Base-by-base conservation (phyloP, 2,113 vertebrate genomes). In the Acrocephalus kingi region DNA sequence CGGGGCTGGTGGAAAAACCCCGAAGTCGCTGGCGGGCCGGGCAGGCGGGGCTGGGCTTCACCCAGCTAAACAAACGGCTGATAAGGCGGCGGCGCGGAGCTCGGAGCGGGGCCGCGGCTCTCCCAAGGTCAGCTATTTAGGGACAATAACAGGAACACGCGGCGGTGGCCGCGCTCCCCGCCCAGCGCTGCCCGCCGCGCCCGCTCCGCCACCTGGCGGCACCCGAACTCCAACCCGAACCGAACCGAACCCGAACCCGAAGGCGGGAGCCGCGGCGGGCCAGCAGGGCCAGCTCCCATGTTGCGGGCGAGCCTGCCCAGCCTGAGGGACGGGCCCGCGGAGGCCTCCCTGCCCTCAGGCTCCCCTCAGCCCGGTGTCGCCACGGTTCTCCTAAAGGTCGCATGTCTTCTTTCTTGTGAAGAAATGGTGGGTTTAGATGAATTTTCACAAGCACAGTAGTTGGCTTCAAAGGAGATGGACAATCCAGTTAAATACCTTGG, bases 61-160 rank as follows among this genome's bases (percentile, higher is more conserved):
- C 71, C 77, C 95, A 83, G 93, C 89, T 58, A 94, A 97, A 89
- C 91, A 96, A 95, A 69, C 71, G 23, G 46, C 78, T 20, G 94
- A 96, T 97, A 96, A 87, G 80, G 41, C 2, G 16, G 63, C 25
- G 74, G 78, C 59, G 85, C 83, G 52, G 33, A 6, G 89, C 23
- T 45, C 18, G 13, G 2, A 33, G 78, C 69, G 2, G 68, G 5
- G 52, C 89, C 6, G 80, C 8, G 30, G 1, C 91, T 54, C 49
- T 80, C 91, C 89, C 95, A 97, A 94, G 95, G 94, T 94, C 95
- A 94, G 89, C 89, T 94, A 91, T 92, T 94, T 64, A 68, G 52
- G 93, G 31, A 93, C 90, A 41, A 81, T 18, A 71, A 90, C 92
- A 94, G 96, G 79, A 94, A 95, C 80, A 62, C 1, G 28, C 45